Conservation (phyloP, 2,797 vertebrate species). For the Pelobates cultripes region DNA sequence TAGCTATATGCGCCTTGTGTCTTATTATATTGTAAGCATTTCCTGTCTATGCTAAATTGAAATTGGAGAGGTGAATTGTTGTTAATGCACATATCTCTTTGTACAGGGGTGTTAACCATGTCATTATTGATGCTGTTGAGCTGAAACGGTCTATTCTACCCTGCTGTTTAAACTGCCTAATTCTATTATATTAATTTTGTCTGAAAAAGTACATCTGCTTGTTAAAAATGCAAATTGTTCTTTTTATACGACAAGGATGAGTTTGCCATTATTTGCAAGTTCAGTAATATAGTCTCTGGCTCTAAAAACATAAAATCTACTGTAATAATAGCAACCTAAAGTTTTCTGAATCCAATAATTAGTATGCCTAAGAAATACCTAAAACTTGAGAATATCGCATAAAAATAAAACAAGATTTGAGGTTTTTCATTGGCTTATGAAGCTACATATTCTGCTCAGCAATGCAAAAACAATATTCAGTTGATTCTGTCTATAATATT, state of each 20-base stretch:
- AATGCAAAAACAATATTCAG: background rate
- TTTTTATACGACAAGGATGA: constrained; percentile 65
- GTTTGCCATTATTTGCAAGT: constrained; percentile 65
- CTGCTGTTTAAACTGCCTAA: constrained; percentile 79
- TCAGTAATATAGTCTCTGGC: constrained; percentile 63
- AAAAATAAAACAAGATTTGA: constrained; percentile 30
- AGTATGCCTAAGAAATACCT: constrained; percentile 28
- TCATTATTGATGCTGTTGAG: constrained; percentile 71
- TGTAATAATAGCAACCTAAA: constrained; percentile 40
- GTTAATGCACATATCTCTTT: constrained; percentile 69
- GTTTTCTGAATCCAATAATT: constrained; percentile 42
- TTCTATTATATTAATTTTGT: constrained; percentile 79
- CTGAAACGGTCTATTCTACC: constrained; percentile 74
- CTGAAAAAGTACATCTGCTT: constrained; percentile 75
- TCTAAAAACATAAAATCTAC: constrained; percentile 43
- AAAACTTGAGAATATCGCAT: constrained; percentile 14
- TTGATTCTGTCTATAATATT: background rate
- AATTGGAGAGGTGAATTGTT: constrained; percentile 64
- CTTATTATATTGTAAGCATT: constrained; percentile 30
- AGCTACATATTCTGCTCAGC: background rate
- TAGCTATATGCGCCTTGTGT: background rate
- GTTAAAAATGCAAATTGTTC: constrained; percentile 73
- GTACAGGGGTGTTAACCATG: constrained; percentile 68
- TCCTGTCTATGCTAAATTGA: constrained; percentile 31
- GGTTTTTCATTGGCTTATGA: background rate